Base-by-base conservation (phyloP, 2,113 vertebrate genomes). In the Mastomys natalensis region DNA sequence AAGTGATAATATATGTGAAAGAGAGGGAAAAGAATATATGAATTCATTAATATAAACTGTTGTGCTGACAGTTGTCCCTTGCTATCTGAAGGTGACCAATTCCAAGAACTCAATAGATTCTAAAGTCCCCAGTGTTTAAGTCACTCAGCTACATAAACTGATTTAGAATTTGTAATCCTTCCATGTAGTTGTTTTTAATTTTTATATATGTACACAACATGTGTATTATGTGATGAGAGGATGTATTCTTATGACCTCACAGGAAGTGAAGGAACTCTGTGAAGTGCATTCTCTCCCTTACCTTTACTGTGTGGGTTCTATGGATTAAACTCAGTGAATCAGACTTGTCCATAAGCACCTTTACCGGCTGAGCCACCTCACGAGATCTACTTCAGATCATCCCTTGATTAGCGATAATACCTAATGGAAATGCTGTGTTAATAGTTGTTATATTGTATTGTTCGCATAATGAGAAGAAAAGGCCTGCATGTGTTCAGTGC, bases 1-100 rank as follows among this genome's bases (percentile, higher is more conserved):
- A 82, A 89, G 73, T 93, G 34, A n/a, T 12, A 91, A 89, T 84
- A 68, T 53, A 85, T 91, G 9, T 15, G 37, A 26, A 58, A 78
- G n/a, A 70, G 22, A 24, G 8, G 72, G 68, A 87, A 51, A 12
- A 17, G 22, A 72, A 51, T 12, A 81, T 51, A 87, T 7, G 5
- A 80, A 87, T 68, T 43, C 53, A 85, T 93, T 95, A 92, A 76
- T 92, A 60, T 26, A 86, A 77, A 34, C 66, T 34, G 53, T 78
- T 92, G 19, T 22, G 80, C 68, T 21, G 13, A 68, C 60, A 78
- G n/a, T 80, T 87, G 74, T 80, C 21, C 22, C 15, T 45, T 45
- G 74, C 22, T 66, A 31, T 81, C 40, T 48, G 10, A 31, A 60
- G 45, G 7, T 24, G 17, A 31, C 15, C 12, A 11, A 77, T 70